A percentile compares a stretch with the other conserved stretches of the same genome.
These are phyloP conservation scores for Polyploca ridens DNA, from an alignment of 2,888 invertebrate genomes.

Conservation along the genomic window DNA sequence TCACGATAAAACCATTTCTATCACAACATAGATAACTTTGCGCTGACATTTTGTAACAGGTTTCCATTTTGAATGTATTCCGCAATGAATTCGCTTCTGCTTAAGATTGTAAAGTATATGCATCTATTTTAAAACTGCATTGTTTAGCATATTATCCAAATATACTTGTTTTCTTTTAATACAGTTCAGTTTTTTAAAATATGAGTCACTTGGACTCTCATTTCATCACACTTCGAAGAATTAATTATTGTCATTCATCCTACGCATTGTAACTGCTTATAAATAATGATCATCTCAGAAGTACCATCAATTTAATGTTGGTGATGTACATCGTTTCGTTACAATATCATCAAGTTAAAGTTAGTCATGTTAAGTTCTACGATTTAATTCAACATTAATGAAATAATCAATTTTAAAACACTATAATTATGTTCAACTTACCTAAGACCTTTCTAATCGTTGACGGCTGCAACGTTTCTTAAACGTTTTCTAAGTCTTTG, in stretches of 20 bases:
- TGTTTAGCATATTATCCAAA: slow-evolving; percentile 26
- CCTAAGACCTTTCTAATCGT: slow-evolving; percentile 26
- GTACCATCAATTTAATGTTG: slow-evolving; percentile 16
- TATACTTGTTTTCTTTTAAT: too few relatives aligned
- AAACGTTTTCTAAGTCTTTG: slow-evolving; percentile 34
- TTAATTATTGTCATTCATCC: slow-evolving; percentile 61
- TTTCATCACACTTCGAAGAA: slow-evolving; percentile 44
- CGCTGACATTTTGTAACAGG: slow-evolving; percentile 62
- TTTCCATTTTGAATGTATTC: slow-evolving; percentile 56
- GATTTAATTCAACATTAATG: not conserved
- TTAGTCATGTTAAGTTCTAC: not conserved
- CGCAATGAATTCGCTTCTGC: slow-evolving; percentile 43
- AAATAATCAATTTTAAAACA: slow-evolving; percentile 1
- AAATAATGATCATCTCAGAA: slow-evolving; percentile 45
- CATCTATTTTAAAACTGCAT: slow-evolving; percentile 40
- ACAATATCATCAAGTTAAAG: not conserved
- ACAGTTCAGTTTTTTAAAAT: slow-evolving; percentile 1
- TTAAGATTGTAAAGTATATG: slow-evolving; percentile 36
- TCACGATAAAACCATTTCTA: slow-evolving; percentile 53
- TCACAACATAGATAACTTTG: slow-evolving; percentile 44
- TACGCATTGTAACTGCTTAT: slow-evolving; percentile 56
- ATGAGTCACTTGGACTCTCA: slow-evolving; percentile 61
- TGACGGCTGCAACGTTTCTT: slow-evolving; percentile 39
- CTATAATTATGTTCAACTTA: slow-evolving; percentile 5
- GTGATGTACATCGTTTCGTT: not conserved